A percentile compares a stretch with the other conserved stretches of the same genome.
Evolutionary conservation across 2,888 invertebrate species (phyloP).

Genomic region (Sarcophaga variegata): DNA sequence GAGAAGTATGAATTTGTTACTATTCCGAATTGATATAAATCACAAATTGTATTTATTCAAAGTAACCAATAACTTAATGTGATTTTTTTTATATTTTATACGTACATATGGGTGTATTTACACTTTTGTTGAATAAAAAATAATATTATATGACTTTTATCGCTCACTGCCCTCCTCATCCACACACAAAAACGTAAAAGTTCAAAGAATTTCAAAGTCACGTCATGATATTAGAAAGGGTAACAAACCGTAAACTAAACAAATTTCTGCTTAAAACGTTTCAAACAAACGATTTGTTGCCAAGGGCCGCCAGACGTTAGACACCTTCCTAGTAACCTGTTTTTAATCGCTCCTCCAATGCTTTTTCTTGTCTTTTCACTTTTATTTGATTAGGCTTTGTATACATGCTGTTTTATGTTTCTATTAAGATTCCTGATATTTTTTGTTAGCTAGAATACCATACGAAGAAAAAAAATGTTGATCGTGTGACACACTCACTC

Average conservation of each 20-base stretch:
- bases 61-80: background rate
- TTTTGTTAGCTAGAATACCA: background rate
- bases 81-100: background rate
- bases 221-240: conserved; percentile 49
- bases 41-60: too few species aligned
- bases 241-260: conserved; percentile 45
- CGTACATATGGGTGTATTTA: background rate
- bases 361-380: conserved; percentile 24
- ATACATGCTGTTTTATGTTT: background rate
- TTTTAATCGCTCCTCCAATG: conserved; percentile 2
- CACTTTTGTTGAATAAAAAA: background rate
- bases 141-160: too few species aligned
- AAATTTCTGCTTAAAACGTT: conserved; percentile 16
- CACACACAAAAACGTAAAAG: background rate
- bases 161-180: too few species aligned
- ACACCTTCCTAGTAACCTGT: conserved; percentile 44
- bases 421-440: background rate
- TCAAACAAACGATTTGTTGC: background rate
- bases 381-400: background rate
- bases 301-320: conserved; percentile 39
- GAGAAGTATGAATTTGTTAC: too few species aligned
- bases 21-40: too few species aligned
- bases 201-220: conserved; percentile 45
- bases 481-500: background rate
- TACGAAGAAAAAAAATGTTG: background rate